Evolutionary conservation across 2,888 invertebrate genomes (phyloP).

Genomic region (Eilema caniola): DNA sequence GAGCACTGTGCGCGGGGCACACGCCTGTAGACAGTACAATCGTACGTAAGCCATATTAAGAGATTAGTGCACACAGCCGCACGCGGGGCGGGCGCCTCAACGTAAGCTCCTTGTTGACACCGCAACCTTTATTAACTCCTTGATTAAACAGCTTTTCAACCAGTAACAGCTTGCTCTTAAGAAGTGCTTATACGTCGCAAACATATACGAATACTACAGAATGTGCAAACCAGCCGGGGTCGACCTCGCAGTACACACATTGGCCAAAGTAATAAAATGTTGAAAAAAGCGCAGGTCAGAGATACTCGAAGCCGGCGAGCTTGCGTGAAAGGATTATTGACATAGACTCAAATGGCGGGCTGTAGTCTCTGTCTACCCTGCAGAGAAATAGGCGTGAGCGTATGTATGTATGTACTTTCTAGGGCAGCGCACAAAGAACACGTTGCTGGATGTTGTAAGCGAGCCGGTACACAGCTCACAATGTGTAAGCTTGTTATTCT

Average conservation of each 20-base stretch:
- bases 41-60: conserved; percentile 6
- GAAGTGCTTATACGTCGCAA: background rate
- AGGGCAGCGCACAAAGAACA: background rate
- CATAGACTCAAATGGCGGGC: too few species aligned
- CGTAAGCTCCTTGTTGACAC: conserved; percentile 19
- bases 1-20: background rate
- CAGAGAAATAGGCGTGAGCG: too few species aligned
- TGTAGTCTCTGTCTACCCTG: too few species aligned
- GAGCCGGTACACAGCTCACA: background rate
- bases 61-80: conserved; percentile 14
- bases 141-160: conserved; percentile 20
- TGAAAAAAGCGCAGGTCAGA: too few species aligned
- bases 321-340: too few species aligned
- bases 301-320: too few species aligned
- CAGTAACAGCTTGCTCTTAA: conserved; percentile 13
- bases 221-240: background rate
- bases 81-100: background rate
- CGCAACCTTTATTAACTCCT: conserved; percentile 17
- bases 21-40: background rate
- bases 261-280: too few species aligned
- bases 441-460: background rate
- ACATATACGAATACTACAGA: background rate
- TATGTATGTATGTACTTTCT: too few species aligned
- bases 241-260: too few species aligned
- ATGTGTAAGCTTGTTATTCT: background rate